phyloP scores from a whole-genome alignment of 2,797 vertebrate genomes.

The Poecilia wingei region DNA sequence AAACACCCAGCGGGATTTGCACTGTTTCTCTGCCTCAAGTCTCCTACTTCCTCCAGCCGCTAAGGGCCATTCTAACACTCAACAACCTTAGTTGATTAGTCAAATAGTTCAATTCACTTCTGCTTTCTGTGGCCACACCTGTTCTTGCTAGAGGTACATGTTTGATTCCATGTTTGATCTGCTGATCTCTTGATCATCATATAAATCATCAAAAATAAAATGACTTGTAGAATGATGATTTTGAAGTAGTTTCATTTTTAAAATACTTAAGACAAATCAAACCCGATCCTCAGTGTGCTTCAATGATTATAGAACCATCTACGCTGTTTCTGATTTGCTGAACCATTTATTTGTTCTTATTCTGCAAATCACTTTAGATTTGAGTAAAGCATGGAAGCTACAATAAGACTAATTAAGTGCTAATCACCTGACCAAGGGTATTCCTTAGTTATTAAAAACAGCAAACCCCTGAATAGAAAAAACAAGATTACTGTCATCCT shows the following conservation, averaged over 20 bases:
- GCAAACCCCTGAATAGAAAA: background rate
- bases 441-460: background rate
- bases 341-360: background rate
- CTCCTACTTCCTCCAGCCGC: no score
- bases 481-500: background rate
- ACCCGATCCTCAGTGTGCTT: background rate
- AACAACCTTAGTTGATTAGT: background rate
- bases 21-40: no score
- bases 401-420: background rate
- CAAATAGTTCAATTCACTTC: background rate
- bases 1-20: no score
- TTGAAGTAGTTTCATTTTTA: background rate
- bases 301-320: background rate
- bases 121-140: background rate
- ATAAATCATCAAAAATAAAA: background rate
- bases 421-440: background rate
- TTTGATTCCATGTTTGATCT: background rate
- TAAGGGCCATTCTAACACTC: no score
- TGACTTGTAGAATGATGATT: background rate
- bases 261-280: background rate
- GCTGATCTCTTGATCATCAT: background rate
- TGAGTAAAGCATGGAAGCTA: background rate
- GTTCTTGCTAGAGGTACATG: background rate
- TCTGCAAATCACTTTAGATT: background rate
- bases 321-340: background rate